Base-by-base conservation (phyloP, 2,113 vertebrate genomes). In the Terrapene triunguis region DNA sequence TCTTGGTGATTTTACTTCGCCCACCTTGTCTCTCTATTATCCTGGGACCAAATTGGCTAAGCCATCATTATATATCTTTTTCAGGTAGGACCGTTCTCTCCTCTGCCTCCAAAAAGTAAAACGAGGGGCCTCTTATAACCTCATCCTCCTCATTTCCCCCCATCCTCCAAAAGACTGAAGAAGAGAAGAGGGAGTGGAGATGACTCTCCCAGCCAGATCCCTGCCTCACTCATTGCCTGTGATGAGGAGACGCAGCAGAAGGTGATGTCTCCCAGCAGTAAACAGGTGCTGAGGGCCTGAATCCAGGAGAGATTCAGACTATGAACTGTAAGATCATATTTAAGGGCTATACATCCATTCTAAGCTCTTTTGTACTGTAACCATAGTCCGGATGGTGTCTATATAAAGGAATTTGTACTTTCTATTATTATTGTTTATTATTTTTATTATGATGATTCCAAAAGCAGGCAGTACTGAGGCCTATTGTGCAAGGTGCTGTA, bases 281-380 rank as follows among this genome's bases (percentile, higher is more conserved):
- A 54, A 53, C 35, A 81, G 42, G 44, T 87, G 90, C 48, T 16
- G 27, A 38, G 94, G 94, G 84, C 69, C 89, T 80, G 25, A 47
- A 50, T 89, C 92, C 92, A 95, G 83, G 51, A 14, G 51, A 89
- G 94, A 94, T 76, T 93, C 90, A 92, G 85, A 96, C 21, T 55
- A 59, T 14, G 42, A 80, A 89, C 87, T 80, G 62, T 0, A 19
- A 80, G 94, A 95, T 78, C 1, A 3, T n/a, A 53, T 51, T 95
- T 89, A 54, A 62, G 85, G 92, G 51, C 62, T 89, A 29, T 80
- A 96, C 78, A 25, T 88, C 29, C n/a, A 89, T 85, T 88, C 69
- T 85, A 84, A 80, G 25, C 1, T 10, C 89, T 88, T 80, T 82
- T 44, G 48, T 62, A 14, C 5, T 84, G 51, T 80, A 94, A 62